phyloP scores from a whole-genome alignment of 2,888 invertebrate genomes.

The Carpatolechia fugitivella region DNA sequence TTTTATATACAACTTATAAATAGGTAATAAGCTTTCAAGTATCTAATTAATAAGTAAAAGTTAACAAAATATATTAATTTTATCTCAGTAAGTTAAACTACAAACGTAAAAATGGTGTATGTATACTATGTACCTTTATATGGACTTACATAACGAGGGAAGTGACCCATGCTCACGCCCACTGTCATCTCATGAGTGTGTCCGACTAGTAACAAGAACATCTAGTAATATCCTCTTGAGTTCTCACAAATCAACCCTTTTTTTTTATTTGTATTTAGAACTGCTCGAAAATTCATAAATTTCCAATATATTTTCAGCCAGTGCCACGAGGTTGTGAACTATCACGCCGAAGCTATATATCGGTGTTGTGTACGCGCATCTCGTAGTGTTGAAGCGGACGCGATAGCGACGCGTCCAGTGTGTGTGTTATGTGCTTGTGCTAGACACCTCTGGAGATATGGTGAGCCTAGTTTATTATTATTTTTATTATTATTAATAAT shows the following conservation, averaged over 20 bases:
- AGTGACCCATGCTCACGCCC: too few species aligned
- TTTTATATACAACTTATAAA: too few species aligned
- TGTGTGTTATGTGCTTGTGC: constrained; percentile 36
- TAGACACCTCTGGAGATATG: constrained; percentile 42
- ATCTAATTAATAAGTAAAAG: too few species aligned
- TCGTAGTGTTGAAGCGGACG: constrained; percentile 13
- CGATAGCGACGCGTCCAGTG: constrained; percentile 16
- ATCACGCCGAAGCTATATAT: constrained; percentile 24
- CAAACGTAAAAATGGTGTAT: too few species aligned
- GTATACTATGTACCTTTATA: too few species aligned
- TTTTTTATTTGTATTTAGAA: background rate
- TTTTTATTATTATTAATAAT: background rate
- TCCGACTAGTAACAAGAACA: too few species aligned
- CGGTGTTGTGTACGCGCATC: constrained; percentile 15
- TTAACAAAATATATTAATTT: too few species aligned
- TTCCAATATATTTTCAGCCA: constrained; percentile 16
- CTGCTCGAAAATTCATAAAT: background rate
- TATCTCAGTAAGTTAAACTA: too few species aligned
- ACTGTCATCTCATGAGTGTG: too few species aligned
- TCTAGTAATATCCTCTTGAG: too few species aligned
- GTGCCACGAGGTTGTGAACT: constrained; percentile 10
- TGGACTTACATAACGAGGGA: too few species aligned
- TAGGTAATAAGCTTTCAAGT: too few species aligned
- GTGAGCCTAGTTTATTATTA: constrained; percentile 40
- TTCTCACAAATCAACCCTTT: background rate